These are phyloP conservation scores for Dendroctonus valens DNA, from an alignment of 1,140 invertebrate genomes.

Conservation along the genomic window DNA sequence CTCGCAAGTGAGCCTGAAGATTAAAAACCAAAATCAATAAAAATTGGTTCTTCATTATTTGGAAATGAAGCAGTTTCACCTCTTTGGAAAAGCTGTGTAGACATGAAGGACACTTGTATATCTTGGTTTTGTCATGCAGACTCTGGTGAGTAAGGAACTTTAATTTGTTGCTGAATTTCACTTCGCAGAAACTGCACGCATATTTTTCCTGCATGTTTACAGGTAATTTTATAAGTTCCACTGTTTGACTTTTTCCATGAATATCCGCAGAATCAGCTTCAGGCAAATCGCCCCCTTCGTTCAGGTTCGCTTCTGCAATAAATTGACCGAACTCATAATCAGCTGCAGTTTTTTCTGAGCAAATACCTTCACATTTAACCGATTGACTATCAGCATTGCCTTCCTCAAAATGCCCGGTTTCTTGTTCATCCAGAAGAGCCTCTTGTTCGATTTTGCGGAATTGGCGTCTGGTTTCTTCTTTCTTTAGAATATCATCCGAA, in stretches of 20 bases:
- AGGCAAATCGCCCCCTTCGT: background rate
- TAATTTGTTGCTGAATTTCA: constrained; percentile 36
- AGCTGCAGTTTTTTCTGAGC: no score
- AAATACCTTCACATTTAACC: constrained; percentile 21
- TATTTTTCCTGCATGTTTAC: constrained; percentile 17
- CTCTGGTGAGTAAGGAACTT: constrained; percentile 34
- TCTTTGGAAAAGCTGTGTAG: constrained; percentile 35
- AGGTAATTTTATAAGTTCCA: background rate
- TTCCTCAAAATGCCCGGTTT: constrained; percentile 12
- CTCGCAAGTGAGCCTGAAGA: constrained; percentile 34
- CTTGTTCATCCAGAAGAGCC: constrained; percentile 27
- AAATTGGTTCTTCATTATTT: background rate
- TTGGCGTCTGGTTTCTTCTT: constrained; percentile 28
- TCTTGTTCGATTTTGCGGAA: constrained; percentile 33
- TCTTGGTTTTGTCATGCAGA: constrained; percentile 34
- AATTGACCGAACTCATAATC: no score
- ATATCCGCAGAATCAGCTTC: background rate
- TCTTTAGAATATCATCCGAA: constrained; percentile 35
- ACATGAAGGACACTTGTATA: constrained; percentile 36
- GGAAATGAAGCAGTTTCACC: background rate
- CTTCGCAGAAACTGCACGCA: constrained; percentile 33
- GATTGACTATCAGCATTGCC: constrained; percentile 10
- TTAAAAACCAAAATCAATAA: background rate
- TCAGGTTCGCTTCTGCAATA: no score
- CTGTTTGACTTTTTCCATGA: no score